Evolutionary conservation across 2,888 invertebrate genomes (phyloP), one percentile per base, ranked within the genome.

Genomic region (Sericinus montela): DNA sequence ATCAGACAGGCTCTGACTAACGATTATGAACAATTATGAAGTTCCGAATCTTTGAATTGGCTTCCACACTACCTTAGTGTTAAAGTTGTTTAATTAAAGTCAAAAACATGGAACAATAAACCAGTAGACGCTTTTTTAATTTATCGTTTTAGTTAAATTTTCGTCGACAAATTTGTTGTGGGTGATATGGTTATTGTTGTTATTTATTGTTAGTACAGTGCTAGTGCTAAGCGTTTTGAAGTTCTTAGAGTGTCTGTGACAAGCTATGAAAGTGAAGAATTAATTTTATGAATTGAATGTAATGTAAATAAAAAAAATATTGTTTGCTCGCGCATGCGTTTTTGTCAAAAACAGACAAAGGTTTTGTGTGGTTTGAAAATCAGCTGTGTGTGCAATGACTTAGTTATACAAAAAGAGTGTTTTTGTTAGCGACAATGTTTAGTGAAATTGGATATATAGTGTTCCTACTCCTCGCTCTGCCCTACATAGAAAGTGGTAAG

Each of bases 401-500:
- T 87, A 82, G 83, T 84, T 81, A 75, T 80, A 75, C 65, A 65
- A 76, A 78, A 81, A 84, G 76, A 78, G 85, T 79, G 78, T 79
- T 79, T 74, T 78, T 72, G 62, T 69, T 75, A 79, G 80, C 79
- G 75, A 90, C 90, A 89, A 91, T 91, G 91, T 90, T 91, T 73
- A 90, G 90, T 89, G 91, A 90, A 87, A 90, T 90, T 88, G 90
- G 90, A 90, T 92, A 92, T 84, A 90, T 91, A 81, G 87, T 91
- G 73, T 92, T 92, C 85, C 87, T 93, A 80, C 90, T 93, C 74
- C 89, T 92, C 72, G 90, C 92, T 74, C 90, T 92, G 73, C 92
- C 93, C 66, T 91, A 91, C 80, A 92, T 92, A 75, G 92, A 92
- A 85, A 93, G 92, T 85, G 93, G 93, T 93, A 73, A 92, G 93